Evolutionary conservation across 2,797 vertebrate genomes (phyloP), one percentile per base, ranked within the genome.

Genomic region (Halcyon badia): DNA sequence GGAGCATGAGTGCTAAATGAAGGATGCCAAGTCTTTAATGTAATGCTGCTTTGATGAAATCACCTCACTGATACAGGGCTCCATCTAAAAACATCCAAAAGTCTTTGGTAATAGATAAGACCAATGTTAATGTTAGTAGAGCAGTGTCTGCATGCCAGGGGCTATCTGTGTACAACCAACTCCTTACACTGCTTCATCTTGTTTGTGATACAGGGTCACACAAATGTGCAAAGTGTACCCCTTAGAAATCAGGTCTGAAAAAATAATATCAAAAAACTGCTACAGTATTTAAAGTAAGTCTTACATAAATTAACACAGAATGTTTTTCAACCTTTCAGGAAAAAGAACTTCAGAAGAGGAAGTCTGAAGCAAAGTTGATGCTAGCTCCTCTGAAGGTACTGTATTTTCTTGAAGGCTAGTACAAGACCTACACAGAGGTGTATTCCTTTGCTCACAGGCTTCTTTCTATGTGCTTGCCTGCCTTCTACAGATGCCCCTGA

Each of bases 351-450:
- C 97, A 97, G 96, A 97, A 97, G 80, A 97, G 60, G 70, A 98
- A 90, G 24, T 98, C 70, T 28, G 98, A 98, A 82, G 78, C 12
- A 0, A 97, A 97, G 81, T 13, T 98, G 95, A 97, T 94, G 2
- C 24, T 96, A 62, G 96, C 98, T 61, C 98, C 98, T 65, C 94
- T 99, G 95, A 99, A 99, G 98, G 99, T 99, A 97, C 92, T 2
- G 4, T 18, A 6, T 72, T 57, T 33, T 64, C 48, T 44, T 44
- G 82, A 49, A 7, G 17, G 10, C 13, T 9, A 8, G 22, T 51
- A 49, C 44, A 42, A 73, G 14, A 79, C 15, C 8, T 73, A 8
- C 30, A 14, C 16, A 11, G 12, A 42, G 9, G 35, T 62, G 9
- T 30, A 14, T 69, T 33, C 33, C 20, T 26, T 60, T 80, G 31